Evolutionary conservation across 2,888 invertebrate species (phyloP), one percentile per base, ranked within the genome.

Genomic region (Drosophila atroscutellata): DNA sequence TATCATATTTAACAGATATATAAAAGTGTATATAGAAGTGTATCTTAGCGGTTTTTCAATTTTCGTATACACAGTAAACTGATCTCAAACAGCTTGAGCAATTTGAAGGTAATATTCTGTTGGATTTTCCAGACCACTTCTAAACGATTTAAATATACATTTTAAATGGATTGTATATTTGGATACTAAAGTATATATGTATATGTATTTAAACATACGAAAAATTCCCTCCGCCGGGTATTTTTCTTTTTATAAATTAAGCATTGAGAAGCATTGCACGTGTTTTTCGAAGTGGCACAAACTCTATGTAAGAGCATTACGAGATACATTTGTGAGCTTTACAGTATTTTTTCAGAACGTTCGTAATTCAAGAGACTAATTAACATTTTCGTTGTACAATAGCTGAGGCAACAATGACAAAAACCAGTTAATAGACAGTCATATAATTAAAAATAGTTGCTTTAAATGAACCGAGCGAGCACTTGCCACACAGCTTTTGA

Each of bases 391-490:
- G 20, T 2, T 11, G 18, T 34, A 36, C 18, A 28, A 30, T n/a
- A 42, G 26, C 11, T 2, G 24, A n/a, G 28, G 18, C 20, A 47
- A 62, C 7, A 30, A 18, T 36, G 20, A 28, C 45, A 28, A 36
- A 45, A 62, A 56, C 70, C 70, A 58, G 70, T 69, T 58, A 58
- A 37, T 47, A 15, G 24, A 52, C 37, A 42, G 26, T 51, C 34
- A 39, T 51, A 20, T 18, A 57, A 57, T 68, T 69, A 52, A 69
- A 68, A 57, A 68, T 32, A 69, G 36, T 51, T 37, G 36, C 26
- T 20, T 28, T 32, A 58, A 70, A 32, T 52, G 20, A 51, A 20
- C n/a, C n/a, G 24, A 37, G n/a, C 24, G 24, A 37, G n/a, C 24
- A 30, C 37, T 39, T 54, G 36, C 24, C 37, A 47, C 56, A 52